These are phyloP conservation scores for Buceros bicornis DNA, from an alignment of 2,797 vertebrate species.

Conservation along the genomic window DNA sequence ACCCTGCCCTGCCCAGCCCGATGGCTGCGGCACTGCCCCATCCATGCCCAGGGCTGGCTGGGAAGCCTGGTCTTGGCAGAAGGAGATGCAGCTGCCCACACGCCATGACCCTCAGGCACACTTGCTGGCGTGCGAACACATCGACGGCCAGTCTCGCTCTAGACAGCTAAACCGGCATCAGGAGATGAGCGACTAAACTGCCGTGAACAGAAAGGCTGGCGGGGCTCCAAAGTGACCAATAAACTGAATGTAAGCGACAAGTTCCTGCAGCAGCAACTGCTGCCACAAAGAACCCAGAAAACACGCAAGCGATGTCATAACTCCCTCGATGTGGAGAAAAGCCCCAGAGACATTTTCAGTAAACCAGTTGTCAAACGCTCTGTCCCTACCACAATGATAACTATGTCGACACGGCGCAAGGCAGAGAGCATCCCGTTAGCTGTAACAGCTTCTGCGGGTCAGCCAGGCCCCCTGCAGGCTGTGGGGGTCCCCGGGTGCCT, in stretches of 20 bases:
- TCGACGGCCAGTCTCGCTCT: background rate
- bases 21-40: background rate
- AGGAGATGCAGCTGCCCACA: background rate
- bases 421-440: background rate
- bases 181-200: background rate
- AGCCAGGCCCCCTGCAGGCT: background rate
- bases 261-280: constrained; percentile 38
- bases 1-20: background rate
- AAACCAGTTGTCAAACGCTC: background rate
- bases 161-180: background rate
- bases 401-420: background rate
- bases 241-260: constrained; percentile 1
- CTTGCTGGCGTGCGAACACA: background rate
- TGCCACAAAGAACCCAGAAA: background rate
- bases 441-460: background rate
- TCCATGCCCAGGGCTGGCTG: background rate
- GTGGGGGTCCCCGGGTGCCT: background rate
- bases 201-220: background rate
- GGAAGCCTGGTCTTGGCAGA: background rate
- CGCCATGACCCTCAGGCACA: background rate
- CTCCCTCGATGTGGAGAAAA: background rate
- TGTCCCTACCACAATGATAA: background rate
- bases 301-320: background rate
- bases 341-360: background rate
- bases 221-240: constrained; percentile 14